Conservation (phyloP, 2,888 invertebrate genomes). For the Xestia rhomboidea region DNA sequence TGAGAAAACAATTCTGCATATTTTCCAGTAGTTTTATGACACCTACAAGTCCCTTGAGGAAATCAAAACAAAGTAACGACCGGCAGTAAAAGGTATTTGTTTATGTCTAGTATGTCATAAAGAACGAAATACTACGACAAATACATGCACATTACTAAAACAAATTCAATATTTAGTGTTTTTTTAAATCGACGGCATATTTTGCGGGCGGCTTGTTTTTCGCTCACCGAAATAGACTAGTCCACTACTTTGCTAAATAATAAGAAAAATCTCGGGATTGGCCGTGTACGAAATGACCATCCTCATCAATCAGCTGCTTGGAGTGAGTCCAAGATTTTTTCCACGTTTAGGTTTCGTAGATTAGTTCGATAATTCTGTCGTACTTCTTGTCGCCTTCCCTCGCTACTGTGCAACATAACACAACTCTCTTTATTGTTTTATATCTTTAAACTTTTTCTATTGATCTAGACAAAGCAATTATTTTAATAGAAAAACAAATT, state of each 20-base stretch:
- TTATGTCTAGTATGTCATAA: not conserved
- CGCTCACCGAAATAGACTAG: slow-evolving; percentile 89
- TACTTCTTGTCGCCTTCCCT: slow-evolving; percentile 77
- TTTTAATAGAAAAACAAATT: slow-evolving; percentile 29
- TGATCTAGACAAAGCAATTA: slow-evolving; percentile 54
- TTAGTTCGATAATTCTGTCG: slow-evolving; percentile 87
- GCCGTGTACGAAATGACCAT: slow-evolving; percentile 91
- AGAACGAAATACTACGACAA: slow-evolving; percentile 31
- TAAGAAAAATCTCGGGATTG: slow-evolving; percentile 90
- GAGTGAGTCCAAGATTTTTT: slow-evolving; percentile 89
- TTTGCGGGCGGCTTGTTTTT: slow-evolving; percentile 88
- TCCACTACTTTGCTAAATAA: slow-evolving; percentile 90
- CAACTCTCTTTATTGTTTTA: slow-evolving; percentile 62
- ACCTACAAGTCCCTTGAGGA: slow-evolving; percentile 46
- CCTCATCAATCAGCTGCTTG: slow-evolving; percentile 91
- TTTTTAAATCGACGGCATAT: slow-evolving; percentile 81
- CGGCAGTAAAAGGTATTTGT: slow-evolving; percentile 12
- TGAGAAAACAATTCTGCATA: slow-evolving; percentile 13
- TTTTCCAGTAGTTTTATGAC: slow-evolving; percentile 22
- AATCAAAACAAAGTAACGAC: slow-evolving; percentile 36
- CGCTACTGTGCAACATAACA: slow-evolving; percentile 70
- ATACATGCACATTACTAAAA: slow-evolving; percentile 58
- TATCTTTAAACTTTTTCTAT: slow-evolving; percentile 52
- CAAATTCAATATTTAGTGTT: slow-evolving; percentile 69
- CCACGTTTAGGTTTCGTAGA: slow-evolving; percentile 90